Conservation (phyloP, 2,888 invertebrate species). For the Embidobia sp. region DNA sequence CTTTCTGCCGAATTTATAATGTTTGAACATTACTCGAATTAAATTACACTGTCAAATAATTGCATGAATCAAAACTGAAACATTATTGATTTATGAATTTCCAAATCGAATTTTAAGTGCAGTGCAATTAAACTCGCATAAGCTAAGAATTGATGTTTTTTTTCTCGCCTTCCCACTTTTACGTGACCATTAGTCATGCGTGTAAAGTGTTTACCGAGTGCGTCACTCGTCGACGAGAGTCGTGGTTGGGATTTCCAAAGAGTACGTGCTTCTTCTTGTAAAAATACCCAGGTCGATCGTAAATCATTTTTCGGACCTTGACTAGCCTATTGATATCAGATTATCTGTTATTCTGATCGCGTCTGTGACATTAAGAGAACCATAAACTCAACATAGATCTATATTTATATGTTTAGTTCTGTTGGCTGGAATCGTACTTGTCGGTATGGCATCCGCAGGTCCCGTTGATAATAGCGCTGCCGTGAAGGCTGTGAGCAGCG, state of each 20-base stretch:
- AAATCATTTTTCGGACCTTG: background rate
- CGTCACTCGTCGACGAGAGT: background rate
- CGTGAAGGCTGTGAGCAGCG: slow-evolving; percentile 64
- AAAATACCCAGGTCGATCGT: slow-evolving; percentile 1
- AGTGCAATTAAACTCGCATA: slow-evolving; percentile 12
- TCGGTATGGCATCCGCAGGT: slow-evolving; percentile 35
- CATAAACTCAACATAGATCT: background rate
- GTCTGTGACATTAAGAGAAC: background rate
- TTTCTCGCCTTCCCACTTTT: background rate
- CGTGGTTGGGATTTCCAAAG: slow-evolving; percentile 13
- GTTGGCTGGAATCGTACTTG: slow-evolving; percentile 25
- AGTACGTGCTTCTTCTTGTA: slow-evolving; percentile 1
- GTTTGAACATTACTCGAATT: too few species aligned
- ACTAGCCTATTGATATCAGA: background rate
- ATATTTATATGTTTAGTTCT: slow-evolving; percentile 23
- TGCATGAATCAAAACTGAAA: too few species aligned
- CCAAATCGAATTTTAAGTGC: background rate
- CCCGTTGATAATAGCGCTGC: slow-evolving; percentile 40
- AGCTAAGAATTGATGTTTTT: background rate
- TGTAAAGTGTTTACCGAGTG: background rate
- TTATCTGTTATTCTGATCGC: background rate
- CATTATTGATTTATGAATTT: too few species aligned
- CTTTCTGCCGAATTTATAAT: too few species aligned
- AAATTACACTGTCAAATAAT: too few species aligned
- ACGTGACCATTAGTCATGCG: slow-evolving; percentile 18